Base-by-base conservation (phyloP, 2,888 invertebrate species). In the Halocaridina rubra region DNA sequence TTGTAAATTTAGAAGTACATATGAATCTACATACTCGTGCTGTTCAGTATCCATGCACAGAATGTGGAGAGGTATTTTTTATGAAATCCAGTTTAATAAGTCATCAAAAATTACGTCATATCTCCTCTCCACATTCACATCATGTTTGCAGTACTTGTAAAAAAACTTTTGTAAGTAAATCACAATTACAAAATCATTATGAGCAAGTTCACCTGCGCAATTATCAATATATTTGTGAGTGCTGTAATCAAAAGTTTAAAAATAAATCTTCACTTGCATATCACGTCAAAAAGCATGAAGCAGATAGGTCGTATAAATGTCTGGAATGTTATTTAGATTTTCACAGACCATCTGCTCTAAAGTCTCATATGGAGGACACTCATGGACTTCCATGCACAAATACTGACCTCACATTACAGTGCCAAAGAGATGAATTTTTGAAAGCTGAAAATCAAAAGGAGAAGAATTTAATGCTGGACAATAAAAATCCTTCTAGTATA, bases 21-120 rank as follows among this genome's bases (percentile, higher is more conserved):
- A 84, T 84, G 84, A 84, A 84, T 53, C 74, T 84, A 57, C 84
- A 84, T 33, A 84, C 79, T 7, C 64, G 80, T n/a, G 84, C 84
- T 53, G 67, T 84, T 13, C 84, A 84, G 75, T 84, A 64, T 59
- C 75, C 79, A 3, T 84, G 84, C 22, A 32, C 75, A 8, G 74
- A 84, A 27, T 84, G 84, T 53, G 80, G 79, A 10, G 84, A 84
- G 22, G 84, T 84, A 67, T 84, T 84, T 53, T 84, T 80, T 57
- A 57, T 75, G 74, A 39, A 64, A 19, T 84, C 84, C n/a, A 84
- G 84, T 19, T 75, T 84, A 3, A 10, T 80, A 33, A 75, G 59
- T 22, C 84, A 84, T 32, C 64, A 67, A 33, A 79, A 80, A 24
- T 46, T 71, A 33, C 78, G 79, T 30, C 84, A 84, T 33, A 79